These are phyloP conservation scores for Pardalotus punctatus DNA, from an alignment of 2,113 vertebrate species.

Conservation along the genomic window DNA sequence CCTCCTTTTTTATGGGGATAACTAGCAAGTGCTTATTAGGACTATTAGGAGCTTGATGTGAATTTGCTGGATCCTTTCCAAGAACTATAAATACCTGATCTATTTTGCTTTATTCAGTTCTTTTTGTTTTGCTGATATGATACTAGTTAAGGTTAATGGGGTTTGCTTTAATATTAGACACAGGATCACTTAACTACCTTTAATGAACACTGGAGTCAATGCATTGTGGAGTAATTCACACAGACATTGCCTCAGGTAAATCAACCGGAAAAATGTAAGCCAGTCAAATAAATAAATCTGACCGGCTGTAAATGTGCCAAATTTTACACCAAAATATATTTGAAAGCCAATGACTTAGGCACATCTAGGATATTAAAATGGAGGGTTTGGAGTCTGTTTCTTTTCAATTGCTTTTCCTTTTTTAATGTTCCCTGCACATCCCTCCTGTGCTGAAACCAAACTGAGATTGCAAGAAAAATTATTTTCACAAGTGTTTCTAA, in stretches of 20 bases:
- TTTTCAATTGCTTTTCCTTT: conserved; percentile 48
- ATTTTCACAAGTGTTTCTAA: conserved; percentile 53
- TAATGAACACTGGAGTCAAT: conserved; percentile 47
- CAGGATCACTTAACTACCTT: conserved; percentile 57
- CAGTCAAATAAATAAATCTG: conserved; percentile 67
- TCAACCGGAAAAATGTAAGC: conserved; percentile 55
- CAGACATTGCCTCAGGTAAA: conserved; percentile 59
- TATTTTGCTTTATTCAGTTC: conserved; percentile 63
- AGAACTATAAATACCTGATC: conserved; percentile 11
- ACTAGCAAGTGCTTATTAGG: conserved; percentile 17
- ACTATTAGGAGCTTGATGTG: conserved; percentile 25
- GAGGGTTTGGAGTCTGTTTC: conserved; percentile 30
- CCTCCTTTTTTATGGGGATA: not conserved
- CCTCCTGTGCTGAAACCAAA: conserved; percentile 6
- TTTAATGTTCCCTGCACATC: conserved; percentile 29
- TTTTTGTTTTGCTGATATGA: conserved; percentile 67
- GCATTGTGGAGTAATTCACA: conserved; percentile 33
- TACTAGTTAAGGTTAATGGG: conserved; percentile 62
- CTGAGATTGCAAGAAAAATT: not conserved
- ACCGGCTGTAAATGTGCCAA: conserved; percentile 52
- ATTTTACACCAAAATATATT: conserved; percentile 66
- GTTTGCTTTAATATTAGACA: conserved; percentile 54
- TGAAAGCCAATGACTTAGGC: conserved; percentile 58
- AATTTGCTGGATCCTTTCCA: conserved; percentile 47
- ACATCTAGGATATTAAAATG: conserved; percentile 54